Conservation (phyloP, 1,140 invertebrate species). For the Epicauta chinensis region DNA sequence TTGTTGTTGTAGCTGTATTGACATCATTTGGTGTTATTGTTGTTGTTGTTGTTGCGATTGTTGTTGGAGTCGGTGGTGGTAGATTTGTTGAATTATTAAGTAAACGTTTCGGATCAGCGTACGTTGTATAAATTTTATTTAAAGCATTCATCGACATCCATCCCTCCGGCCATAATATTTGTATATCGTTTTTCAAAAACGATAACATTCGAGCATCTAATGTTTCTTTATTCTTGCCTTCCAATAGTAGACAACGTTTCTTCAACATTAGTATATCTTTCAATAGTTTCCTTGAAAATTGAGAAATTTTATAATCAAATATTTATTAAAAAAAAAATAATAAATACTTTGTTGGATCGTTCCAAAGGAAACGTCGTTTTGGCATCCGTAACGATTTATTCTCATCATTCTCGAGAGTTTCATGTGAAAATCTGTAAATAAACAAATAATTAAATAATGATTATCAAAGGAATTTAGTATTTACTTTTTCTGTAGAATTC, state of each 20-base stretch:
- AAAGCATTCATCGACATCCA: slow-evolving; percentile 40
- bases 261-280: slow-evolving; percentile 37
- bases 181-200: slow-evolving; percentile 34
- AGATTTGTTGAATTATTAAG: slow-evolving; percentile 1
- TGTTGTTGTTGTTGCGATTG: background rate
- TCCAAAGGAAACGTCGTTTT: slow-evolving; percentile 52
- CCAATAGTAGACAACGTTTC: slow-evolving; percentile 35
- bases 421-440: slow-evolving; percentile 28
- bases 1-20: too few species aligned
- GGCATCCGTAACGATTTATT: slow-evolving; percentile 48
- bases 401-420: slow-evolving; percentile 30
- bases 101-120: slow-evolving; percentile 3
- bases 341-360: slow-evolving; percentile 49
- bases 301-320: slow-evolving; percentile 11
- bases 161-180: slow-evolving; percentile 39
- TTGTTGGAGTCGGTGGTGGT: background rate
- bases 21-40: background rate
- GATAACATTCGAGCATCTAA: slow-evolving; percentile 32
- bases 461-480: slow-evolving; percentile 21
- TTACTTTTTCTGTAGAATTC: slow-evolving; percentile 51
- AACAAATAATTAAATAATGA: background rate
- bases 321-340: slow-evolving; percentile 20
- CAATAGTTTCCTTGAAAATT: slow-evolving; percentile 31
- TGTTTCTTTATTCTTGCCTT: slow-evolving; percentile 36
- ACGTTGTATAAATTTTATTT: slow-evolving; percentile 30